Evolutionary conservation across 2,888 invertebrate species (phyloP).

Genomic region (Brachycybe producta): DNA sequence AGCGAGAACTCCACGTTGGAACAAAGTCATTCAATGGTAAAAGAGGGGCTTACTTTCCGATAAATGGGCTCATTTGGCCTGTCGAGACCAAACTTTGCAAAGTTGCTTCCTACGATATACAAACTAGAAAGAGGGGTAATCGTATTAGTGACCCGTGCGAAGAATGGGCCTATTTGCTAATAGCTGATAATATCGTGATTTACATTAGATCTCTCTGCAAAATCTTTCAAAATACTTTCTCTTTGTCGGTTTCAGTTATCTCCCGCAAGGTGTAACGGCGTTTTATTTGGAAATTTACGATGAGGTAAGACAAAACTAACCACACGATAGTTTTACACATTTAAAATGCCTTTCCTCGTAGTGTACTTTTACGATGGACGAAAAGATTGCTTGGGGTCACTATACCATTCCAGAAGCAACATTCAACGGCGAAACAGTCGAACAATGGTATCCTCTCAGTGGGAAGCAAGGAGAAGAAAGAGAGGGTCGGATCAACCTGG

Average conservation of each 20-base stretch:
- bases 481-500: slow-evolving; percentile 85
- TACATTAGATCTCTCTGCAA: background rate
- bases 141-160: no score
- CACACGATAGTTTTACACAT: background rate
- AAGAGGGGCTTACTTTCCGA: slow-evolving; percentile 1
- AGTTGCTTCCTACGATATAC: background rate
- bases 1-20: slow-evolving; percentile 90
- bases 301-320: slow-evolving; percentile 42
- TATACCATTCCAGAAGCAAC: slow-evolving; percentile 74
- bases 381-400: slow-evolving; percentile 86
- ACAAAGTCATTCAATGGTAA: slow-evolving; percentile 84
- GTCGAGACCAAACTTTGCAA: slow-evolving; percentile 3
- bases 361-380: slow-evolving; percentile 91
- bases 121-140: no score
- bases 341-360: slow-evolving; percentile 24
- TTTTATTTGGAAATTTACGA: slow-evolving; percentile 91
- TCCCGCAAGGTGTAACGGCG: slow-evolving; percentile 76
- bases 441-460: slow-evolving; percentile 86
- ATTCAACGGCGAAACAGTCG: slow-evolving; percentile 66
- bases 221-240: background rate
- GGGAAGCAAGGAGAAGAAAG: slow-evolving; percentile 90
- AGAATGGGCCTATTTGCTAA: no score
- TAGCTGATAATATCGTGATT: background rate
- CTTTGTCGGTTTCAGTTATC: slow-evolving; percentile 45
- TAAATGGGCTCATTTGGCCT: background rate